Conservation (phyloP, 1,140 invertebrate genomes). For the Drosophila trapezifrons region DNA sequence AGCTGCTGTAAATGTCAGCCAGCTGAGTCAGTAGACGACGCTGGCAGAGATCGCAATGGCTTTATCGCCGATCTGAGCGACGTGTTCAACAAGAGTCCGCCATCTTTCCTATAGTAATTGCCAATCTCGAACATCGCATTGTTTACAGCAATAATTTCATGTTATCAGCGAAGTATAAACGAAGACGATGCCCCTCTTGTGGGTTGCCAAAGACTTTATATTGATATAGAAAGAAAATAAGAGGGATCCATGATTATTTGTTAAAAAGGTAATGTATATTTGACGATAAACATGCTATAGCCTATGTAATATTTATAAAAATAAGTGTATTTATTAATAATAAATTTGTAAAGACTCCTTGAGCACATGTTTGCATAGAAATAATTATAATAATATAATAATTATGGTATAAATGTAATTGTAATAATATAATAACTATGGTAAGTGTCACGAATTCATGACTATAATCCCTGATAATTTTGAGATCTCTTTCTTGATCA, state of each 20-base stretch:
- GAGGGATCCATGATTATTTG: too few relatives aligned
- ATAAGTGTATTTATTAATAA: not conserved
- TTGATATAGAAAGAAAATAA: not conserved
- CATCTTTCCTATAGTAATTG: constrained; percentile 47
- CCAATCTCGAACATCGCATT: constrained; percentile 42
- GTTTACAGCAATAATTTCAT: constrained; percentile 47
- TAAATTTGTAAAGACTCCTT: not conserved
- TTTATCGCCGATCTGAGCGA: constrained; percentile 27
- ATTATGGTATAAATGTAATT: too few relatives aligned
- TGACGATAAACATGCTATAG: not conserved
- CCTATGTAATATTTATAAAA: not conserved
- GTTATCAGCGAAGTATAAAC: constrained; percentile 35
- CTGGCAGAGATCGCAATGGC: not conserved
- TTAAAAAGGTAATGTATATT: too few relatives aligned
- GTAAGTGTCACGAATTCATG: not conserved
- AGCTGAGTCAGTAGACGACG: constrained; percentile 47
- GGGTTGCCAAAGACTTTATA: constrained; percentile 5
- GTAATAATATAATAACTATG: too few relatives aligned
- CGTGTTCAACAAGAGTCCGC: constrained; percentile 28
- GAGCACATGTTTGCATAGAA: not conserved
- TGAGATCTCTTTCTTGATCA: not conserved
- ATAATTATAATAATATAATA: not conserved
- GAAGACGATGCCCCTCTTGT: not conserved
- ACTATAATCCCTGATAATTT: not conserved
- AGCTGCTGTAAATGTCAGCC: constrained; percentile 58